Percentiles rank a stretch among this genome's conserved stretches.
Evolutionary conservation across 2,113 vertebrate genomes (phyloP).

Genomic region (Sylvietta virens): DNA sequence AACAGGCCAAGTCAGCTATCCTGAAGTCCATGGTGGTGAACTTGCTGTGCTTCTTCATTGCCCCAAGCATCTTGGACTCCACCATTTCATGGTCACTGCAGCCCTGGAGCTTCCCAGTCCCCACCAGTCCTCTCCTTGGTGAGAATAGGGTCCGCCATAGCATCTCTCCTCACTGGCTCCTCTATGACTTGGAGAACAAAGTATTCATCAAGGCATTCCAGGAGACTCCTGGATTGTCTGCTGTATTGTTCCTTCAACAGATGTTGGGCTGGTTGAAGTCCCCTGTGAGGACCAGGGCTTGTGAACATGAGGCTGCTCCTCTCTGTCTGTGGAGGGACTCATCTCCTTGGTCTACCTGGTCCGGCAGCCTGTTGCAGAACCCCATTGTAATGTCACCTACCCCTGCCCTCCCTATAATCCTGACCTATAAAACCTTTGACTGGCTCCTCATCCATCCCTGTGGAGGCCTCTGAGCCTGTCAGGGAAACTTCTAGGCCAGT

Average conservation of each 20-base stretch:
- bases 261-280: background rate
- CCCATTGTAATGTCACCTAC: background rate
- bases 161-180: background rate
- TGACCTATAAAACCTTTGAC: background rate
- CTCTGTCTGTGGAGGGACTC: background rate
- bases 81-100: background rate
- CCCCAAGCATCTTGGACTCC: background rate
- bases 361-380: background rate
- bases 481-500: no score
- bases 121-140: background rate
- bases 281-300: background rate
- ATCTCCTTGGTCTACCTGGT: background rate
- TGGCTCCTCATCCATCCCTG: background rate
- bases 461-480: no score
- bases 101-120: background rate
- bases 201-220: background rate
- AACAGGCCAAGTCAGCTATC: background rate
- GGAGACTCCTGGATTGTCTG: background rate
- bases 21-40: background rate
- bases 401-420: background rate
- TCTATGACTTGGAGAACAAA: background rate
- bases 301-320: background rate
- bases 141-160: no score
- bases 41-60: background rate
- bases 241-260: background rate